Evolutionary conservation across 2,888 invertebrate species (phyloP).

Genomic region (Abrostola tripartita): DNA sequence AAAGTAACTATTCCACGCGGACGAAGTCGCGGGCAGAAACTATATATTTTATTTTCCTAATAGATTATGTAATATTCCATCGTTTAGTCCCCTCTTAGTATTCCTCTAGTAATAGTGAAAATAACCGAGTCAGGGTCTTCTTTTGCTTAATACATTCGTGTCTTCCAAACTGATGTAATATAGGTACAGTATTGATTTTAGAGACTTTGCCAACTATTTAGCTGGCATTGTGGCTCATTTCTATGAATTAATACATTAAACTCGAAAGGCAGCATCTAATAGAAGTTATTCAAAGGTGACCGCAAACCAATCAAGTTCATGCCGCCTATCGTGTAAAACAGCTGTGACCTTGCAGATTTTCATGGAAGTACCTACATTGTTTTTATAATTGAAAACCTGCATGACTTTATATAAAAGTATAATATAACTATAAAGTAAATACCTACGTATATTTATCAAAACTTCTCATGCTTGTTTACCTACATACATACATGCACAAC

Average conservation of each 20-base stretch:
- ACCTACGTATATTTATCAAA: too few relatives aligned
- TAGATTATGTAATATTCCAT: too few relatives aligned
- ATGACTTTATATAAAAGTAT: too few relatives aligned
- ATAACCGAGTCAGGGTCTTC: not conserved
- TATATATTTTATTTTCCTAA: too few relatives aligned
- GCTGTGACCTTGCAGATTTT: conserved; percentile 1
- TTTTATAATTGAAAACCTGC: not conserved
- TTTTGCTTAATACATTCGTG: not conserved
- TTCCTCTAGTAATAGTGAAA: not conserved
- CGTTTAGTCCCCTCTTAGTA: too few relatives aligned
- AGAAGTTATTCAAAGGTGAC: not conserved
- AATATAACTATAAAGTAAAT: too few relatives aligned
- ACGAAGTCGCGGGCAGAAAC: too few relatives aligned
- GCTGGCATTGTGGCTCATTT: not conserved
- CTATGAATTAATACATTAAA: not conserved
- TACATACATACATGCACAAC: too few relatives aligned
- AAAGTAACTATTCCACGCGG: too few relatives aligned
- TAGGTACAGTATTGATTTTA: not conserved
- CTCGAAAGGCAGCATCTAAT: not conserved
- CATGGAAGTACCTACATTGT: not conserved
- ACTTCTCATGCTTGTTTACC: too few relatives aligned
- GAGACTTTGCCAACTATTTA: not conserved
- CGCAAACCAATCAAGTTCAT: not conserved
- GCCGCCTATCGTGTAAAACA: not conserved
- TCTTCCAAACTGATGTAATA: not conserved